A percentile compares a stretch with the other conserved stretches of the same genome.
These are phyloP conservation scores for Reticulitermes speratus DNA, from an alignment of 1,140 invertebrate genomes.

Conservation along the genomic window DNA sequence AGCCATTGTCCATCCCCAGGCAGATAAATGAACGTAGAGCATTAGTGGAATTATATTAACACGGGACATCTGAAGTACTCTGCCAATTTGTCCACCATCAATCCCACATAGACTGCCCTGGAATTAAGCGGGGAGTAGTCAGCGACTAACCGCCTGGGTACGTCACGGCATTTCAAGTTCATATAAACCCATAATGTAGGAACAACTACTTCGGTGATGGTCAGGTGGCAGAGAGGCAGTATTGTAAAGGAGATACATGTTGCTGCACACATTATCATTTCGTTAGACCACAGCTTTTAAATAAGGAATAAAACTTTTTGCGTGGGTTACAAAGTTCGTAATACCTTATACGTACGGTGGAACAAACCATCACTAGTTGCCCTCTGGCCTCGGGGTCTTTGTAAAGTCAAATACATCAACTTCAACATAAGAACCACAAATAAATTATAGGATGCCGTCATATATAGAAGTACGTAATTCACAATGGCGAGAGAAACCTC, in stretches of 20 bases:
- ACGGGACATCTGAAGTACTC: too few relatives aligned
- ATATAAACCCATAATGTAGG: background rate
- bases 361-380: background rate
- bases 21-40: too few relatives aligned
- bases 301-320: background rate
- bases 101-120: too few relatives aligned
- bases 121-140: too few relatives aligned
- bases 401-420: conserved; percentile 16
- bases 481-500: background rate
- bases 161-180: too few relatives aligned
- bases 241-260: background rate
- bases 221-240: background rate
- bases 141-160: too few relatives aligned
- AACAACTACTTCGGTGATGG: background rate
- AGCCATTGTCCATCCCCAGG: too few relatives aligned
- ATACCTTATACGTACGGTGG: background rate
- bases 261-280: background rate
- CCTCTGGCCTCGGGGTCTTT: conserved; percentile 6
- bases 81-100: too few relatives aligned
- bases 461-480: background rate
- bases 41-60: too few relatives aligned
- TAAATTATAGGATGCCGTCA: conserved; percentile 16
- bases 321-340: background rate
- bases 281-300: background rate
- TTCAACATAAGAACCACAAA: background rate